Percentiles rank a stretch among this genome's conserved stretches.
phyloP scores from a whole-genome alignment of 2,113 vertebrate genomes.

The Delphinus delphis region DNA sequence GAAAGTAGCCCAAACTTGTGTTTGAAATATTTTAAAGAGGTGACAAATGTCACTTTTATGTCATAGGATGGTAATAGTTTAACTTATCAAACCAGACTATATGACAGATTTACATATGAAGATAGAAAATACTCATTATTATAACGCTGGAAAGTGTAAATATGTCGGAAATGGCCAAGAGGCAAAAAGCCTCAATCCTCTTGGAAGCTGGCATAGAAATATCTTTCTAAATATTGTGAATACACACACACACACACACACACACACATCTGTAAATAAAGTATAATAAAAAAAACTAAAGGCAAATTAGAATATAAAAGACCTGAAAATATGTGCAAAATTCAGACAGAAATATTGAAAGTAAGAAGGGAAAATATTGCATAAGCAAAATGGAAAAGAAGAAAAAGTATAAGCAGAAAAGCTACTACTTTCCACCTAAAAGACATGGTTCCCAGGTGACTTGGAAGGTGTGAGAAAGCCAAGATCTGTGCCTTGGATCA shows the following conservation, averaged over 20 bases:
- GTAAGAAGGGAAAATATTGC: neutral
- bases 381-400: neutral
- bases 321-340: neutral
- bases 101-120: neutral
- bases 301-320: neutral
- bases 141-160: neutral
- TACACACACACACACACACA: neutral
- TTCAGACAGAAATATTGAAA: neutral
- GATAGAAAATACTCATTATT: neutral
- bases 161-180: neutral
- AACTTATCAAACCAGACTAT: neutral
- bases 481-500: rapidly evolving
- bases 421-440: neutral
- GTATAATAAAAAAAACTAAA: neutral
- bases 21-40: neutral
- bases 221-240: neutral
- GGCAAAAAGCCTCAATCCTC: neutral
- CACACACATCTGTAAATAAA: neutral
- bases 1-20: neutral
- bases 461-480: neutral
- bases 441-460: neutral
- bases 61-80: neutral
- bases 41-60: neutral
- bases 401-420: neutral
- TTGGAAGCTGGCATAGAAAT: neutral